Percentiles rank a stretch among this genome's conserved stretches.
phyloP scores from a whole-genome alignment of 2,888 invertebrate species.

The Magallana nippona region DNA sequence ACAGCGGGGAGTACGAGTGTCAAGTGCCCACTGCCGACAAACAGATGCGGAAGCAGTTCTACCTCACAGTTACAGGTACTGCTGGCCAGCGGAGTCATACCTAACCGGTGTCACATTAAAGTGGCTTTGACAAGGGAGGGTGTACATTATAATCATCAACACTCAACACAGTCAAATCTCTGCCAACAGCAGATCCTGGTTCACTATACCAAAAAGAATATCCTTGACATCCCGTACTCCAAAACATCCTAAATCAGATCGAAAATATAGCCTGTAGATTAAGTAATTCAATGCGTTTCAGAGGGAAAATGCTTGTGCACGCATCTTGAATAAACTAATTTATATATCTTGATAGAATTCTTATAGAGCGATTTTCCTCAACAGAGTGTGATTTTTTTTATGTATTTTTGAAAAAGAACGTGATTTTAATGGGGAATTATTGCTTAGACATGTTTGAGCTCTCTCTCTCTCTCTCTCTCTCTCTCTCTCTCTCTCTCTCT shows the following conservation, averaged over 20 bases:
- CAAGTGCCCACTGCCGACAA: slow-evolving; percentile 43
- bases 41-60: slow-evolving; percentile 41
- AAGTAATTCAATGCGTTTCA: neutral
- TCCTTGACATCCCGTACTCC: neutral
- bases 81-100: neutral
- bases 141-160: slow-evolving; percentile 1
- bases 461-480: slow-evolving; percentile 23
- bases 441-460: too few relatives aligned
- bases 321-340: too few relatives aligned
- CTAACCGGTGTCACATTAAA: neutral
- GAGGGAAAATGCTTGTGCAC: too few relatives aligned
- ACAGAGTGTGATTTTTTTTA: too few relatives aligned
- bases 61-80: slow-evolving; percentile 46
- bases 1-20: slow-evolving; percentile 46
- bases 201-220: neutral
- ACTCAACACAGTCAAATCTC: neutral
- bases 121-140: neutral
- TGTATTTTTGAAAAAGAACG: too few relatives aligned
- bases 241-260: too few relatives aligned
- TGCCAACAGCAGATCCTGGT: neutral
- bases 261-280: neutral
- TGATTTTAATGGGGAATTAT: too few relatives aligned
- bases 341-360: too few relatives aligned
- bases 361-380: too few relatives aligned
- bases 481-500: slow-evolving; percentile 11